Percentiles rank a stretch among this genome's conserved stretches.
phyloP scores from a whole-genome alignment of 1,140 invertebrate genomes.

The Holcopasites calliopsidis region DNA sequence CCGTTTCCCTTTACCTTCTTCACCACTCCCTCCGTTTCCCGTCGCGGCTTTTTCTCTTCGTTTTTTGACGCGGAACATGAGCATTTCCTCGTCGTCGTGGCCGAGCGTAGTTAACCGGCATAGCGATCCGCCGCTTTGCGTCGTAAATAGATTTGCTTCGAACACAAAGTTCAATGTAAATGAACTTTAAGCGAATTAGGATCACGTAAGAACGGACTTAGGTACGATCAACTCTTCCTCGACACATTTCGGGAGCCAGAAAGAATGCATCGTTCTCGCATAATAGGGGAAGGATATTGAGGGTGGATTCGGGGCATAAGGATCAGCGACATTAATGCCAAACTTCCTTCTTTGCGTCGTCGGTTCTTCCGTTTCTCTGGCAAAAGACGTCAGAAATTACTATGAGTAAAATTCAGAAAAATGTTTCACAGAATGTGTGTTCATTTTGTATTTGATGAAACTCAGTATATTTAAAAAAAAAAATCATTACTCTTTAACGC shows the following conservation, averaged over 20 bases:
- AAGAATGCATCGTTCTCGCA: neutral
- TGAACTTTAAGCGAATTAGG: conserved; percentile 21
- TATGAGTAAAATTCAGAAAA: no score
- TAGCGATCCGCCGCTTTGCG: neutral
- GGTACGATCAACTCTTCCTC: no score
- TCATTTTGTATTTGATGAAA: no score
- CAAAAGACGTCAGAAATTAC: no score
- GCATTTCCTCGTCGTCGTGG: neutral
- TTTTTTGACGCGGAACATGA: conserved; percentile 1
- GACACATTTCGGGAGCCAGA: no score
- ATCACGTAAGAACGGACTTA: neutral
- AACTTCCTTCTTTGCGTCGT: neutral
- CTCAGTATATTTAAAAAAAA: no score
- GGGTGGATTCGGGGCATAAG: neutral
- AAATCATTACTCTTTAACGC: no score
- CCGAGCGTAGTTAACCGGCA: neutral
- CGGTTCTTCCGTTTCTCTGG: no score
- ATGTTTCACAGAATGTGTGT: no score
- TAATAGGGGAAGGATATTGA: neutral
- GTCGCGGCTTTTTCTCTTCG: neutral
- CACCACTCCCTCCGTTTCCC: neutral
- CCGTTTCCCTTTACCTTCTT: neutral
- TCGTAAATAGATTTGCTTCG: conserved; percentile 37
- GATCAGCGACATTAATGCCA: neutral
- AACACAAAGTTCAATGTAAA: conserved; percentile 43